These are phyloP conservation scores for Neogobius melanostomus DNA, from an alignment of 2,113 vertebrate genomes.

Conservation along the genomic window DNA sequence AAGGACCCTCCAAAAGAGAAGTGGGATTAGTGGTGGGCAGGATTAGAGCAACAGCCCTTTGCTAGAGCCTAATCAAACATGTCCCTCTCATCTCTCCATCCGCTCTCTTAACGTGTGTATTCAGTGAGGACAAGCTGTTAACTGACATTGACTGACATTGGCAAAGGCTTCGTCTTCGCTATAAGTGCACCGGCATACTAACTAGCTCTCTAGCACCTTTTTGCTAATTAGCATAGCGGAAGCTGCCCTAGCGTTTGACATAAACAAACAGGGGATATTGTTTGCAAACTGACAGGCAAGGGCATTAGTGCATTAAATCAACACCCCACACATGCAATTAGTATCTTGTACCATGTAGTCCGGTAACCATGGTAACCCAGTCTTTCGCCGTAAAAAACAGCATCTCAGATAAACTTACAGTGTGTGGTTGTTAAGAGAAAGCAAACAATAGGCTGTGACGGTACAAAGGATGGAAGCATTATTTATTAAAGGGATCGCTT, in stretches of 20 bases:
- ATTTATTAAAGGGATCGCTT: constrained; percentile 21
- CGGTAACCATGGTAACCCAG: constrained; percentile 16
- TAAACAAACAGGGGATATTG: constrained; percentile 1
- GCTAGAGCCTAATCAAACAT: constrained; percentile 70
- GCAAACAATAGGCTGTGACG: constrained; percentile 28
- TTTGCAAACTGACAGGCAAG: neutral
- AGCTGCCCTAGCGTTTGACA: neutral
- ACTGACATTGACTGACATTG: constrained; percentile 41
- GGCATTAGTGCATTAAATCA: constrained; percentile 13
- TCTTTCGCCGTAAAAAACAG: constrained; percentile 7
- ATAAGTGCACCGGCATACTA: constrained; percentile 36
- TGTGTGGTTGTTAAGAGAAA: constrained; percentile 22
- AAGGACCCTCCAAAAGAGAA: constrained; percentile 59
- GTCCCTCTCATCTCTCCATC: constrained; percentile 45
- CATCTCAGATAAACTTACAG: constrained; percentile 20
- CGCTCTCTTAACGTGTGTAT: constrained; percentile 39
- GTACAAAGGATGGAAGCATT: constrained; percentile 26
- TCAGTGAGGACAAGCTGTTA: constrained; percentile 43
- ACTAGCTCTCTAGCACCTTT: neutral
- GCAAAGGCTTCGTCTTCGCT: constrained; percentile 19
- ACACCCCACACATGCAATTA: constrained; percentile 25
- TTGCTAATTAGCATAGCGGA: constrained; percentile 16
- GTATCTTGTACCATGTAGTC: constrained; percentile 12
- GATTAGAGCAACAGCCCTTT: constrained; percentile 59
- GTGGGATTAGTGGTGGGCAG: constrained; percentile 60